Percentiles rank a stretch among this genome's conserved stretches.
Conservation (phyloP, 2,888 invertebrate genomes). For the Pegoplata infirma region DNA sequence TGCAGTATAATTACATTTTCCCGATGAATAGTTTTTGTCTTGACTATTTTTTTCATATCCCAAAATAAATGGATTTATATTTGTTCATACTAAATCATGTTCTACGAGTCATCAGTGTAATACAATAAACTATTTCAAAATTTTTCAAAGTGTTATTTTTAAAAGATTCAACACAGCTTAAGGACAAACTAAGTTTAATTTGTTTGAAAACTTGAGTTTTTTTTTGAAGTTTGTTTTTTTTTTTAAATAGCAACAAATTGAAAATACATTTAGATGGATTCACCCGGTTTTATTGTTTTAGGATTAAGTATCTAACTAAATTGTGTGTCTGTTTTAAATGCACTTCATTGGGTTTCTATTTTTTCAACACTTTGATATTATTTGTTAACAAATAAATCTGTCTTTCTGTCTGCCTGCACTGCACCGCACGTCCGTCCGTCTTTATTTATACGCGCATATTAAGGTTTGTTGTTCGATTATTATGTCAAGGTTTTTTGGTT, state of each 20-base stretch:
- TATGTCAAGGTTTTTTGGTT: constrained; percentile 54
- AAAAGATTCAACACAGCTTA: not conserved
- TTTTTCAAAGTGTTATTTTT: not conserved
- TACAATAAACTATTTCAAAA: no score
- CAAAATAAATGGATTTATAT: no score
- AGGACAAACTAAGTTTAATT: constrained; percentile 4
- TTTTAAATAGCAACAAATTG: not conserved
- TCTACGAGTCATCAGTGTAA: no score
- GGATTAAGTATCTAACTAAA: constrained; percentile 11
- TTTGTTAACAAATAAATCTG: no score
- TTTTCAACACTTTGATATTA: not conserved
- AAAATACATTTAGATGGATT: constrained; percentile 10
- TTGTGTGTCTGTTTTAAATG: constrained; percentile 8
- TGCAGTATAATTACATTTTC: no score
- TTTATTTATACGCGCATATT: constrained; percentile 12
- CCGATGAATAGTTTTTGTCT: no score
- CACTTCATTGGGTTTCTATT: constrained; percentile 8
- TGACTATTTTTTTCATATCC: no score
- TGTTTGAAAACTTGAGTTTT: constrained; percentile 4
- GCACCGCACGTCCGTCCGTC: no score
- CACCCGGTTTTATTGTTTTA: no score
- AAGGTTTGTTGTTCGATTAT: constrained; percentile 52
- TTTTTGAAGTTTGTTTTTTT: no score
- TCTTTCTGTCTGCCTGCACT: no score
- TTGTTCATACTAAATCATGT: no score